These are phyloP conservation scores for Neolamprologus multifasciatus DNA, from an alignment of 2,797 vertebrate genomes.

Conservation along the genomic window DNA sequence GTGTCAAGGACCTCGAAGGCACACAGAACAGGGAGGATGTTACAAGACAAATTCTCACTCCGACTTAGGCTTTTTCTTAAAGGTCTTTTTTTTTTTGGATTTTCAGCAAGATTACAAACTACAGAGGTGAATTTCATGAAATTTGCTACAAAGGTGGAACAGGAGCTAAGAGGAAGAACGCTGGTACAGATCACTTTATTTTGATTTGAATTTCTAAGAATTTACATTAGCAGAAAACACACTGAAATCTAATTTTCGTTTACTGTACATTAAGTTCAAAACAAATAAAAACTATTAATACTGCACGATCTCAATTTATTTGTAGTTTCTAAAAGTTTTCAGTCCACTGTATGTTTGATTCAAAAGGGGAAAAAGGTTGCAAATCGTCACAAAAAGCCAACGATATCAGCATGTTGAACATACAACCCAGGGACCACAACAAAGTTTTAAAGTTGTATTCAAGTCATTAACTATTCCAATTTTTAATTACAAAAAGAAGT, in stretches of 20 bases:
- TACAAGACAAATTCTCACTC: background rate
- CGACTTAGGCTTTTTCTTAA: background rate
- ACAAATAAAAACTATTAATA: background rate
- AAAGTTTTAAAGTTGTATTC: background rate
- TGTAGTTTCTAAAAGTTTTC: background rate
- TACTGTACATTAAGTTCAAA: background rate
- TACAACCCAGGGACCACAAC: background rate
- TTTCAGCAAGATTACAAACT: background rate
- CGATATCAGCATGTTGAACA: background rate
- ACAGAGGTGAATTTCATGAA: background rate
- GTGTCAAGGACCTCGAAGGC: background rate
- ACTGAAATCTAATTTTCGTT: background rate
- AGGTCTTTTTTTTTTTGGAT: background rate
- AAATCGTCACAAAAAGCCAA: background rate
- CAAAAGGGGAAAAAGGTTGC: rapidly evolving
- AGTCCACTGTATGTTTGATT: background rate
- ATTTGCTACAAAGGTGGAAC: background rate
- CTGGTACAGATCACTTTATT: background rate
- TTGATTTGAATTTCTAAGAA: background rate
- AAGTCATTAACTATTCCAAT: background rate
- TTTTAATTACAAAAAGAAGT: background rate
- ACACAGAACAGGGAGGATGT: background rate
- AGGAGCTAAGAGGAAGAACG: background rate
- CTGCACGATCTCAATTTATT: background rate
- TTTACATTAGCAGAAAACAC: background rate